Evolutionary conservation across 92 coral and sea anemone species (phyloP).

Genomic region (Porites evermanni): DNA sequence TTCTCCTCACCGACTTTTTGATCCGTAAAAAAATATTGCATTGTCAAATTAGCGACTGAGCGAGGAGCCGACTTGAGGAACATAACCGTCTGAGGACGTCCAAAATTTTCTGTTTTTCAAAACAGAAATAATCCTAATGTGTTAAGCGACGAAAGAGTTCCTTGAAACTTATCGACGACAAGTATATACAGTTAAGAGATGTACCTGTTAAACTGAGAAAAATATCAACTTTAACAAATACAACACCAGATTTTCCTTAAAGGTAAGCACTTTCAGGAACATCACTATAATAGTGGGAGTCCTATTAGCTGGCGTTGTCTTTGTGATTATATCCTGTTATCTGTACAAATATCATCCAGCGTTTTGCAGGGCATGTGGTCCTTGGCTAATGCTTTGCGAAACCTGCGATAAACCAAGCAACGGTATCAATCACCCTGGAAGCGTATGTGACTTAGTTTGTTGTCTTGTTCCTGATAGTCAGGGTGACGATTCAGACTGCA

Average conservation of each 20-base stretch:
- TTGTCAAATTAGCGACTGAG: background rate
- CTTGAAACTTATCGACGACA: background rate
- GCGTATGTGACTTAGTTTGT: background rate
- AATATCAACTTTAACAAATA: constrained; percentile 14
- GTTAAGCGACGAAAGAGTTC: background rate
- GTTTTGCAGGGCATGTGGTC: background rate
- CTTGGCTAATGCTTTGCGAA: background rate
- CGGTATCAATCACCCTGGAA: background rate
- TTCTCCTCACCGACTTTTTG: constrained; percentile 14
- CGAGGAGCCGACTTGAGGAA: background rate
- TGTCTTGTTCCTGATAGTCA: no score
- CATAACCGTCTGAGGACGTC: background rate
- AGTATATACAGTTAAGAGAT: background rate
- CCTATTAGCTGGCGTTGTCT: background rate
- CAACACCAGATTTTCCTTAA: background rate
- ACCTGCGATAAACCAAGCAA: background rate
- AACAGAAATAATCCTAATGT: background rate
- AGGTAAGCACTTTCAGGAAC: constrained; percentile 11
- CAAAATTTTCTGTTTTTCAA: background rate
- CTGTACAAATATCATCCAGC: background rate
- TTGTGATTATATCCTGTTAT: background rate
- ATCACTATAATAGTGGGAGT: background rate
- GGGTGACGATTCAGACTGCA: no score
- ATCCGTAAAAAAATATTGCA: background rate
- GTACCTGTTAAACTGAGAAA: constrained; percentile 44